A percentile compares a stretch with the other conserved stretches of the same genome.
Conservation (phyloP, 2,113 vertebrate species). For the Alethe castanea region DNA sequence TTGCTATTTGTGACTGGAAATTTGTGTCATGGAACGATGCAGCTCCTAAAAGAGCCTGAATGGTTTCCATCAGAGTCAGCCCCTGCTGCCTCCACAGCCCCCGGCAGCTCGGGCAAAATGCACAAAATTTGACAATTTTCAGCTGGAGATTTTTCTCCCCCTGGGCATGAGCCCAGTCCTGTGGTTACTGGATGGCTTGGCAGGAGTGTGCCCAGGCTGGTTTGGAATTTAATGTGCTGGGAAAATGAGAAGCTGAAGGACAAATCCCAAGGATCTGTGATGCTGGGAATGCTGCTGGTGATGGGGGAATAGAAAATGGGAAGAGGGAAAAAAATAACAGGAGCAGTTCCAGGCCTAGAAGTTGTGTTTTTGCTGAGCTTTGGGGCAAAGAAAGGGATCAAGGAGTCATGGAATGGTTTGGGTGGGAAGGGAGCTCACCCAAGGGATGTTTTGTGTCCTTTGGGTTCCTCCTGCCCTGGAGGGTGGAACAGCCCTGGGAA, state of each 20-base stretch:
- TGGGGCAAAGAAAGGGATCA: neutral
- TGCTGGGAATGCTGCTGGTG: neutral
- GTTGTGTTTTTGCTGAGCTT: neutral
- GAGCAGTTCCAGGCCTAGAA: neutral
- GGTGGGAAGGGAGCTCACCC: neutral
- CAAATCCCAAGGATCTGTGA: neutral
- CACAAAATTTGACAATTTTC: neutral
- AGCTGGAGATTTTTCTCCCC: neutral
- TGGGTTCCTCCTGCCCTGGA: too few relatives aligned
- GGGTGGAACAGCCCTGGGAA: too few relatives aligned
- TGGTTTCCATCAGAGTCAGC: neutral
- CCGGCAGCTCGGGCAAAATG: neutral
- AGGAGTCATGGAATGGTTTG: neutral
- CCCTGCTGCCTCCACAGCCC: neutral
- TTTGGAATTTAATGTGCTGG: neutral
- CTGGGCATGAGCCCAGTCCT: neutral
- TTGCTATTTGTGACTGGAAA: neutral
- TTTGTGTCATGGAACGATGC: neutral
- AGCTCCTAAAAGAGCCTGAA: rapidly evolving
- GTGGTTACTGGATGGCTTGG: neutral
- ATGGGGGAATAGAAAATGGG: neutral
- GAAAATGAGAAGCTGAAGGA: neutral
- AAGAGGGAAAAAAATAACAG: neutral
- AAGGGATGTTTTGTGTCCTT: too few relatives aligned
- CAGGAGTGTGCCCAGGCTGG: neutral